Evolutionary conservation across 2,113 vertebrate genomes (phyloP).

Genomic region (Thymallus thymallus): DNA sequence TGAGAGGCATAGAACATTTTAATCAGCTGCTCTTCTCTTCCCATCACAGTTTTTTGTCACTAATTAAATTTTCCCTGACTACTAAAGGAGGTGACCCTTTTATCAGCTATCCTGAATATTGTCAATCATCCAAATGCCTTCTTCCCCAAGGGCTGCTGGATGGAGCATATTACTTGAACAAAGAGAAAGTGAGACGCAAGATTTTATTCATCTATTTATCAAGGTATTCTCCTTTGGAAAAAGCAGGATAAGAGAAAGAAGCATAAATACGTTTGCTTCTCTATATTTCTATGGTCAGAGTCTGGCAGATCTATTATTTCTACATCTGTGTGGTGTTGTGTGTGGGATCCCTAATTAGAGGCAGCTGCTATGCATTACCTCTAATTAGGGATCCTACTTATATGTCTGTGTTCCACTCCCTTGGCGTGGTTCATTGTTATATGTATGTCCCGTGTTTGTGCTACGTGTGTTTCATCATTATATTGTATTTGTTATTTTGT

Average conservation of each 20-base stretch:
- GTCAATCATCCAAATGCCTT: background rate
- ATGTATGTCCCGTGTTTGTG: too few species aligned
- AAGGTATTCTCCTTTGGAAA: background rate
- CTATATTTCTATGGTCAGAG: too few species aligned
- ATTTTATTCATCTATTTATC: background rate
- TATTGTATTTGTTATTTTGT: too few species aligned
- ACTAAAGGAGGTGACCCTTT: conserved; percentile 30
- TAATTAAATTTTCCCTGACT: conserved; percentile 39
- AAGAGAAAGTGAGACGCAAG: background rate
- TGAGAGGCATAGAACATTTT: conserved; percentile 22
- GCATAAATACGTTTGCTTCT: background rate
- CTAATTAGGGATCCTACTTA: too few species aligned
- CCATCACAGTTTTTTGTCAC: conserved; percentile 11
- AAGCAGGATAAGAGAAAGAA: background rate
- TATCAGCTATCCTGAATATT: conserved; percentile 5
- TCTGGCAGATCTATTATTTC: too few species aligned
- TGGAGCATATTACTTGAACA: background rate
- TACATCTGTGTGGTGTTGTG: too few species aligned
- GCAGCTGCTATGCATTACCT: too few species aligned
- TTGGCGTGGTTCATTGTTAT: too few species aligned
- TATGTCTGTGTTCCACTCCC: too few species aligned
- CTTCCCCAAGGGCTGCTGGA: background rate
- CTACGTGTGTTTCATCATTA: too few species aligned
- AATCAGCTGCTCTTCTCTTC: conserved; percentile 19
- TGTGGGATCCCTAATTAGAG: too few species aligned